Percentiles rank a stretch among this genome's conserved stretches.
Conservation (phyloP, 2,113 vertebrate genomes). For the Trichomycterus rosablanca region DNA sequence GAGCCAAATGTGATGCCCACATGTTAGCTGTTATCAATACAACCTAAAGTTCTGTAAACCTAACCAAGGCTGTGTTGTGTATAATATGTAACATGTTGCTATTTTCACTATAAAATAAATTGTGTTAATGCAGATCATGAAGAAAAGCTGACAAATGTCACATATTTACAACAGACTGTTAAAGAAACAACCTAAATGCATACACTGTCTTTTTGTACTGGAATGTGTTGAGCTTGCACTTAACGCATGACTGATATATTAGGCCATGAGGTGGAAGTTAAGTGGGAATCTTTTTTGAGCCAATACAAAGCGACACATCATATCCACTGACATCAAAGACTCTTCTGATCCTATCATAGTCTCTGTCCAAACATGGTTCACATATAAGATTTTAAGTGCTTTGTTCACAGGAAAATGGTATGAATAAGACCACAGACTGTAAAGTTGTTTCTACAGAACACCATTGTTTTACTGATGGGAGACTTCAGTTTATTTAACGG, state of each 20-base stretch:
- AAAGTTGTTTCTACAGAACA: constrained; percentile 18
- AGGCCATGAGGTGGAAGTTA: constrained; percentile 28
- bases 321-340: constrained; percentile 30
- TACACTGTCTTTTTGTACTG: too few species aligned
- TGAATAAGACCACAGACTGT: constrained; percentile 26
- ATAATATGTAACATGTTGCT: too few species aligned
- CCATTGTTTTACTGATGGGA: constrained; percentile 26
- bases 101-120: too few species aligned
- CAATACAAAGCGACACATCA: constrained; percentile 37
- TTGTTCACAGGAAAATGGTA: constrained; percentile 42
- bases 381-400: constrained; percentile 59
- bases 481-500: too few species aligned
- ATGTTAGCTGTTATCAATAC: too few species aligned
- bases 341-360: constrained; percentile 58
- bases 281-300: constrained; percentile 24
- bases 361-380: constrained; percentile 52
- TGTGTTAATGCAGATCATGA: too few species aligned
- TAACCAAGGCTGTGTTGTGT: too few species aligned
- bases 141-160: too few species aligned
- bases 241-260: constrained; percentile 33
- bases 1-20: too few species aligned
- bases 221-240: constrained; percentile 41
- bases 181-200: too few species aligned
- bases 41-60: too few species aligned
- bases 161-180: too few species aligned